Base-by-base conservation (phyloP, 2,113 vertebrate species). In the Lethenteron reissneri region DNA sequence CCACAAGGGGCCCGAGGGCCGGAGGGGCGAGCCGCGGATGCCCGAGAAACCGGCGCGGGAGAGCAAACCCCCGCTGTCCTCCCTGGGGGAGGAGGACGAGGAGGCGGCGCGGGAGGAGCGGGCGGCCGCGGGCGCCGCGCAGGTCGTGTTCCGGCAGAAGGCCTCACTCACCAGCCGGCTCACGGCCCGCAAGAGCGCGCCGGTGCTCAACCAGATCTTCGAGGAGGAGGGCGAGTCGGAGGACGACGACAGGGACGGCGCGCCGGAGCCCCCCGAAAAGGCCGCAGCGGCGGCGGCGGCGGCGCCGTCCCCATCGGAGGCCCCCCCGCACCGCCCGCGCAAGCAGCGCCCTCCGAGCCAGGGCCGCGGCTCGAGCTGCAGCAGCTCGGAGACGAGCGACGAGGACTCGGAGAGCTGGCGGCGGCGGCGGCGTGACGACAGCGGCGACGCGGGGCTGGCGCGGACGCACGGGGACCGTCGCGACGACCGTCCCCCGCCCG, bases 301-400 rank as follows among this genome's bases (percentile, higher is more conserved):
- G 25, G 25, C 25, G 25, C 3, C 25, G 25, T 41, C 25, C 25
- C 25, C 25, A 4, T 92, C 92, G 0, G 90, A 90, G 0, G 87
- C 88, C 10, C 83, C 90, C 0, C 81, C 87, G 1, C 89, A 91
- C 74, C 95, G 95, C 59, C 87, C 89, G 70, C 92, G 96, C 81
- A 89, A 88, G 0, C 83, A 92, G 0, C 92, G 92, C 69, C 62
- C 62, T n/a, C 62, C 62, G 8, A 96, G 88, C 77, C 92, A 97
- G 81, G 90, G 89, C 0, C 83, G 92, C 0, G 92, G 92, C 69
- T 97, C 91, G 1, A 95, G 90, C 0, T 97, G 92, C 76, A 95
- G 90, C 62, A 95, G 91, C 79, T 97, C 92, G 0, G 92, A 97
- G 82, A 96, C 92, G 1, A 97, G 92, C 0, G 92, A 97, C 0